These are phyloP conservation scores for Eumaeus atala DNA, from an alignment of 1,140 invertebrate genomes.

Conservation along the genomic window DNA sequence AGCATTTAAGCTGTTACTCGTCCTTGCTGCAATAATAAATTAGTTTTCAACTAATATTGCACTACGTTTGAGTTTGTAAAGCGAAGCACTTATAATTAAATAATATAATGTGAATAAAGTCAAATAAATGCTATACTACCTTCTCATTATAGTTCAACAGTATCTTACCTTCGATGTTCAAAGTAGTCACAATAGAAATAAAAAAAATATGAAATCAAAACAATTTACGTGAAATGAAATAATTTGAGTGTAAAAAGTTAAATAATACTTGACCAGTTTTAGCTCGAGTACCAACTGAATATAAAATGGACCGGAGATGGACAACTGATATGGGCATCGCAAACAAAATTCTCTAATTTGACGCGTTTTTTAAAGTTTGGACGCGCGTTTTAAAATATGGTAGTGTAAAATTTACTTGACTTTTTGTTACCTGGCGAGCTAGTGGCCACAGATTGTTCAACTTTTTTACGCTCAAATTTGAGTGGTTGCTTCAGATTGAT, in stretches of 20 bases:
- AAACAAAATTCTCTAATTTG: constrained; percentile 20
- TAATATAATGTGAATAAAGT: constrained; percentile 39
- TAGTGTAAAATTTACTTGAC: constrained; percentile 77
- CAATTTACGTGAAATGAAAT: constrained; percentile 52
- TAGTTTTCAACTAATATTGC: constrained; percentile 4
- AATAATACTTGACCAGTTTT: constrained; percentile 75
- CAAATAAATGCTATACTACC: constrained; percentile 76
- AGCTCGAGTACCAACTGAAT: constrained; percentile 71
- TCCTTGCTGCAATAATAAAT: not conserved
- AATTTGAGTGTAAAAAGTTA: constrained; percentile 76
- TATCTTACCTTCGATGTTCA: constrained; percentile 60
- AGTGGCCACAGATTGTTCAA: constrained; percentile 76
- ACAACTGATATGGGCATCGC: constrained; percentile 28
- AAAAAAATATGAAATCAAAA: constrained; percentile 47
- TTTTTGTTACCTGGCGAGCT: constrained; percentile 76
- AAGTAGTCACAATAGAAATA: constrained; percentile 26
- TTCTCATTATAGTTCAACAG: constrained; percentile 50
- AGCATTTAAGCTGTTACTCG: not conserved
- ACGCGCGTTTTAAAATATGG: constrained; percentile 66
- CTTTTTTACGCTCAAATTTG: constrained; percentile 78
- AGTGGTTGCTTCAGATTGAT: constrained; percentile 86
- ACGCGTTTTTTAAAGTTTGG: not conserved
- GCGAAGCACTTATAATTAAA: constrained; percentile 14
- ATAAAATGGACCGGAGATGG: constrained; percentile 46
- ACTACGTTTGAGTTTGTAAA: constrained; percentile 6